Evolutionary conservation across 2,888 invertebrate species (phyloP).

Genomic region (Netelia fuscicornis): DNA sequence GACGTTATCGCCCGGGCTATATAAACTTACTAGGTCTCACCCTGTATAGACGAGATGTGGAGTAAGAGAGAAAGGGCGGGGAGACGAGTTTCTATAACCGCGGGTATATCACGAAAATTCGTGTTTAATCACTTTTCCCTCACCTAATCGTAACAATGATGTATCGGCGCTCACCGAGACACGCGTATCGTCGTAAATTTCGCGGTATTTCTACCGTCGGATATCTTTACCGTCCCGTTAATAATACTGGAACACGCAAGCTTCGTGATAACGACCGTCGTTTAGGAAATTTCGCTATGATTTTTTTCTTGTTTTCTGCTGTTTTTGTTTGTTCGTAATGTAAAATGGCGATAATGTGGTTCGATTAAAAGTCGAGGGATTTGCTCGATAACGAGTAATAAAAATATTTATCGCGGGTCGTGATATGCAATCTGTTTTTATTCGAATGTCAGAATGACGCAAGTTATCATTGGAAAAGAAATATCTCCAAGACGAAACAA

Average conservation of each 20-base stretch:
- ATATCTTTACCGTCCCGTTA: too few relatives aligned
- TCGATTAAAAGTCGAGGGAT: background rate
- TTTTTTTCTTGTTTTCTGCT: too few relatives aligned
- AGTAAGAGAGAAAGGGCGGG: background rate
- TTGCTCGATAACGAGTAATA: background rate
- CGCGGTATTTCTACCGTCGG: too few relatives aligned
- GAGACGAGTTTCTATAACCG: conserved; percentile 27
- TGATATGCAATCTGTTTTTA: background rate
- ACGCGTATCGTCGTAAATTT: background rate
- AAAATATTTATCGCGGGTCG: background rate
- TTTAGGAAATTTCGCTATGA: too few relatives aligned
- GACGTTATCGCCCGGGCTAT: conserved; percentile 53
- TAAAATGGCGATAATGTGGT: background rate
- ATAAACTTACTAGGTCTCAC: conserved; percentile 24
- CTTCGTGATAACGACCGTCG: too few relatives aligned
- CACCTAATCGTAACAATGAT: conserved; percentile 12
- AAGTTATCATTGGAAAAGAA: too few relatives aligned
- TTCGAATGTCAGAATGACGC: background rate
- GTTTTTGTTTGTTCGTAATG: too few relatives aligned
- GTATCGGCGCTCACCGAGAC: conserved; percentile 2
- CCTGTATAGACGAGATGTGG: conserved; percentile 3
- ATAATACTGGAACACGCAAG: too few relatives aligned
- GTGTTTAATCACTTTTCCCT: conserved; percentile 19
- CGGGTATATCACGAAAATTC: conserved; percentile 41
- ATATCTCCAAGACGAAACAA: too few relatives aligned